Evolutionary conservation across 53 echinoderm and acorn worm genomes (phyloP).

Genomic region (Actinopyga echinites): DNA sequence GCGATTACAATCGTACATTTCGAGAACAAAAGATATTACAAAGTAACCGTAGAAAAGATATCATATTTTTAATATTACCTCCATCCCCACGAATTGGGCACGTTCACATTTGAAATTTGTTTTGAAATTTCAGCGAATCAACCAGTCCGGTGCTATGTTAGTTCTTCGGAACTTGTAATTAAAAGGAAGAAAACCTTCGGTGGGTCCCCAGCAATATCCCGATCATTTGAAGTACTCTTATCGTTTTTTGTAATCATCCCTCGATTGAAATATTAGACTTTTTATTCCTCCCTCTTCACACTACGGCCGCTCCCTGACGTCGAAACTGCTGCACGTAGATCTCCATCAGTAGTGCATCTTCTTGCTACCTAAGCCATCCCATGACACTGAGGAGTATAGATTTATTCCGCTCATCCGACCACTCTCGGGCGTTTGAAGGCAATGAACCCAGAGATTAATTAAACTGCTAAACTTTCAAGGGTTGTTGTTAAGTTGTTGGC

Average conservation of each 20-base stretch:
- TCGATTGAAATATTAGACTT: conserved; percentile 31
- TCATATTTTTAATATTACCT: conserved; percentile 28
- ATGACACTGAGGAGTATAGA: conserved; percentile 21
- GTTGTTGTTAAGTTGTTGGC: conserved; percentile 31
- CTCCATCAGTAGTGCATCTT: too few species aligned
- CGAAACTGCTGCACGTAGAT: too few species aligned
- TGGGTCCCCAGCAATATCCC: conserved; percentile 26
- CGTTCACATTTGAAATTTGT: neutral
- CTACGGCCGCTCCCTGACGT: too few species aligned
- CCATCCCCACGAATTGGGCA: neutral
- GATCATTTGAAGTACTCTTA: conserved; percentile 37
- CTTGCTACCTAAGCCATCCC: conserved; percentile 1
- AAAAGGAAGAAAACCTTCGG: conserved; percentile 1
- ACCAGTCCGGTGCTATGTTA: neutral
- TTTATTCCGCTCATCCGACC: conserved; percentile 7
- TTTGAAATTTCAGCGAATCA: neutral
- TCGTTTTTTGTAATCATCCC: conserved; percentile 31
- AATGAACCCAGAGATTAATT: conserved; percentile 35
- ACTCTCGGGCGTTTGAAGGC: conserved; percentile 23
- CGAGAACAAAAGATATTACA: conserved; percentile 24
- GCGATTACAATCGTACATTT: too few species aligned
- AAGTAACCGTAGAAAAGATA: conserved; percentile 15
- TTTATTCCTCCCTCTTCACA: conserved; percentile 20
- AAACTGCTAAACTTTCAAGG: conserved; percentile 19
- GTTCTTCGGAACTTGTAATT: conserved; percentile 11